These are phyloP conservation scores for Noctilio leporinus DNA, from an alignment of 2,113 vertebrate genomes.

Conservation along the genomic window DNA sequence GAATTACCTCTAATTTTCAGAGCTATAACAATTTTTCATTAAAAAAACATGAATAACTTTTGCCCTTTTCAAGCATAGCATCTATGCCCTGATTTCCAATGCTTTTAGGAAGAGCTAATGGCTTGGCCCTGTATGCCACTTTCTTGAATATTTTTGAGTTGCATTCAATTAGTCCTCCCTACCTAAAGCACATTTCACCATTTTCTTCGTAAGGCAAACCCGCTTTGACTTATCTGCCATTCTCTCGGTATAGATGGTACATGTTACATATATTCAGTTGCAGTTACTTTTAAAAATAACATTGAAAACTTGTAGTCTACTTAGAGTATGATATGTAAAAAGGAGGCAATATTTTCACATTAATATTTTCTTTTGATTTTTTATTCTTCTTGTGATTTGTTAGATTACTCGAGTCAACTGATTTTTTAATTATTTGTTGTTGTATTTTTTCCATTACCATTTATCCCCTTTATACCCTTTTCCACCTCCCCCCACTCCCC, in stretches of 20 bases:
- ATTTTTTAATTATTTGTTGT: not conserved
- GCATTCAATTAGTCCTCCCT: not conserved
- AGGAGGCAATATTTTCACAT: not conserved
- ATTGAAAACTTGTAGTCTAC: not conserved
- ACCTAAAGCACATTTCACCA: not conserved
- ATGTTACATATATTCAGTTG: not conserved
- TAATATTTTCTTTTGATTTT: not conserved
- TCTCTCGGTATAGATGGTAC: not conserved
- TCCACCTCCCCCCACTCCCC: too few species aligned
- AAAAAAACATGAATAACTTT: not conserved
- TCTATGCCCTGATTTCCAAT: not conserved
- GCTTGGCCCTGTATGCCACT: not conserved
- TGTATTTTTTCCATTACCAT: too few species aligned
- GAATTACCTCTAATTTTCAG: not conserved
- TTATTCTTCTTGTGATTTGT: not conserved
- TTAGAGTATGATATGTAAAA: not conserved
- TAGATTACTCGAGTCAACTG: not conserved
- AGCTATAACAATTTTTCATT: not conserved
- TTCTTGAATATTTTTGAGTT: conserved; percentile 7
- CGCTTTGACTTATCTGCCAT: not conserved
- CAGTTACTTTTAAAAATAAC: not conserved
- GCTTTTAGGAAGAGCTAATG: not conserved
- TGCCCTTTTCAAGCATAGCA: conserved; percentile 7
- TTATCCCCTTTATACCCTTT: too few species aligned
- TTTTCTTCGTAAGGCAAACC: not conserved